phyloP scores from a whole-genome alignment of 2,113 vertebrate genomes.

The Hemicordylus capensis region DNA sequence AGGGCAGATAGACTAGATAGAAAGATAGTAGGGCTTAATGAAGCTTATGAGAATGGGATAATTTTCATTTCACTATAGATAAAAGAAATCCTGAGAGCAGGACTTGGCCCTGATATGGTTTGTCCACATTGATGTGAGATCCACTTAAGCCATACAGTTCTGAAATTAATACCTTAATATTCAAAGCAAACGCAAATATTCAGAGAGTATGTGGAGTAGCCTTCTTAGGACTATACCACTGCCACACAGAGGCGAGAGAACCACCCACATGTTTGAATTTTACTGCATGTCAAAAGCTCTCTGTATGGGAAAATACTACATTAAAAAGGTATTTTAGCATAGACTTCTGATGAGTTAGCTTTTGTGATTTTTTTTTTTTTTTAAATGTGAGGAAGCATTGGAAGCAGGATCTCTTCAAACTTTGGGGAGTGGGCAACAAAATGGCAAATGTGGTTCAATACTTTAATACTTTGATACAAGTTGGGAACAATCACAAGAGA shows the following conservation, averaged over 20 bases:
- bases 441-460: no score
- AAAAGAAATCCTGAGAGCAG: neutral
- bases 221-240: neutral
- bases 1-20: neutral
- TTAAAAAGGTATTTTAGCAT: neutral
- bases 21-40: neutral
- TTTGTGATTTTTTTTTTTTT: no score
- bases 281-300: neutral
- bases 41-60: neutral
- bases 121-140: conserved; percentile 15
- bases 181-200: neutral
- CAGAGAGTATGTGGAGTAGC: neutral
- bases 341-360: neutral
- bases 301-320: neutral
- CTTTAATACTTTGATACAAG: no score
- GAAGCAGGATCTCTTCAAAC: no score
- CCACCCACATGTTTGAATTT: neutral
- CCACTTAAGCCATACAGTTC: neutral
- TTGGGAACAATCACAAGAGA: no score
- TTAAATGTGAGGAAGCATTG: no score
- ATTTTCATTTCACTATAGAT: neutral
- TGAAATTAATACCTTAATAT: neutral
- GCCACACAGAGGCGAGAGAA: neutral
- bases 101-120: neutral
- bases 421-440: no score